Evolutionary conservation across 2,797 vertebrate species (phyloP).

Genomic region (Sebastes matsubarae): DNA sequence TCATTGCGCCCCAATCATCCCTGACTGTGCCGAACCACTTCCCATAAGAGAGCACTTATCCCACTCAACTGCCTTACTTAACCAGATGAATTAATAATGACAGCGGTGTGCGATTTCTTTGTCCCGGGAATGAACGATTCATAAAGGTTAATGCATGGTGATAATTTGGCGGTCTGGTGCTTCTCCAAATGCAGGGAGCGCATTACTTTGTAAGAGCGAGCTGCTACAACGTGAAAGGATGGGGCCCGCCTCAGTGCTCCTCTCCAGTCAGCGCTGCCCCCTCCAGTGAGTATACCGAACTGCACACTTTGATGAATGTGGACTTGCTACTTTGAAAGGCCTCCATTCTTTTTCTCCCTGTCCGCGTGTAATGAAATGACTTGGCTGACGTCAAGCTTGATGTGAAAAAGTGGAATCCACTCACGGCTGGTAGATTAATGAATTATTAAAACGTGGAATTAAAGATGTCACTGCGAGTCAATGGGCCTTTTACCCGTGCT

Average conservation of each 20-base stretch:
- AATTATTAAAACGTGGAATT: slow-evolving; percentile 50
- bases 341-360: slow-evolving; percentile 7
- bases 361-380: slow-evolving; percentile 30
- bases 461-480: slow-evolving; percentile 34
- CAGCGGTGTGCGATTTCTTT: slow-evolving; percentile 25
- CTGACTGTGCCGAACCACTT: slow-evolving; percentile 15
- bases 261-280: slow-evolving; percentile 78
- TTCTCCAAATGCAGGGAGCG: slow-evolving; percentile 73
- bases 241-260: slow-evolving; percentile 77
- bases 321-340: neutral
- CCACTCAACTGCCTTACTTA: slow-evolving; percentile 9
- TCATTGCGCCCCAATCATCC: neutral
- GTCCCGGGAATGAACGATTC: slow-evolving; percentile 24
- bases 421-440: slow-evolving; percentile 37
- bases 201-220: slow-evolving; percentile 81
- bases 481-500: neutral
- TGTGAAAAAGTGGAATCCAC: slow-evolving; percentile 36
- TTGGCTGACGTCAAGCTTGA: slow-evolving; percentile 32
- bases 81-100: slow-evolving; percentile 52
- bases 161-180: slow-evolving; percentile 55
- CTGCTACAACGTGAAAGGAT: slow-evolving; percentile 83
- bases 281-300: slow-evolving; percentile 81
- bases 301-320: slow-evolving; percentile 39
- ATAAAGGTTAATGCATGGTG: slow-evolving; percentile 42
- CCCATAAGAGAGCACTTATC: slow-evolving; percentile 27